These are phyloP conservation scores for Phalera bucephala DNA, from an alignment of 2,888 invertebrate species.

Conservation along the genomic window DNA sequence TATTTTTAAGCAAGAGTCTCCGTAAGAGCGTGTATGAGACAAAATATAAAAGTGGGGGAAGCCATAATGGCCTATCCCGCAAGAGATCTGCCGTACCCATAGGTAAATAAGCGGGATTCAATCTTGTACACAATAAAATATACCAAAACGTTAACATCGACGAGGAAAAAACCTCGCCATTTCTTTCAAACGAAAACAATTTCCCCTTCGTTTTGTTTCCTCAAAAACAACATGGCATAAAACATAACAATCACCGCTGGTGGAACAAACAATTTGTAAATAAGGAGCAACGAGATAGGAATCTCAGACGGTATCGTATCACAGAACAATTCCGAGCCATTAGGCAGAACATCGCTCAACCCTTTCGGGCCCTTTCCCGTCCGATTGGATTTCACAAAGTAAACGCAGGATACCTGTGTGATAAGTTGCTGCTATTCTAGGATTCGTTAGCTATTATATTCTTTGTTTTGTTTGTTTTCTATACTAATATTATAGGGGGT, in stretches of 20 bases:
- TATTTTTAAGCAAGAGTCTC: too few species aligned
- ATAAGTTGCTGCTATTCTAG: constrained; percentile 4
- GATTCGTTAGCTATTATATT: too few species aligned
- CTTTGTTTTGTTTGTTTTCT: too few species aligned
- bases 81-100: too few species aligned
- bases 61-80: too few species aligned
- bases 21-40: too few species aligned
- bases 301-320: constrained; percentile 27
- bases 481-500: too few species aligned
- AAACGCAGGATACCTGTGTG: constrained; percentile 11
- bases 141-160: too few species aligned
- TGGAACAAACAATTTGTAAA: constrained; percentile 2
- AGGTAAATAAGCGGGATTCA: too few species aligned
- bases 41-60: too few species aligned
- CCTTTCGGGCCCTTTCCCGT: constrained; percentile 39
- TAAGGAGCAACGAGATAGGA: constrained; percentile 9
- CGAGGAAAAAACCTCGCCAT: too few species aligned
- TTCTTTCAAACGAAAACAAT: background rate
- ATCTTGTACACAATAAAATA: too few species aligned
- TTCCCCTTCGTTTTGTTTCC: background rate
- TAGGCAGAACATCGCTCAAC: constrained; percentile 38
- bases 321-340: constrained; percentile 37
- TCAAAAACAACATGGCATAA: background rate
- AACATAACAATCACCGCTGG: constrained; percentile 1
- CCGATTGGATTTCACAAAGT: constrained; percentile 47